Evolutionary conservation across 1,140 invertebrate species (phyloP), one percentile per base, ranked within the genome.

Genomic region (Drosophila murphyi): DNA sequence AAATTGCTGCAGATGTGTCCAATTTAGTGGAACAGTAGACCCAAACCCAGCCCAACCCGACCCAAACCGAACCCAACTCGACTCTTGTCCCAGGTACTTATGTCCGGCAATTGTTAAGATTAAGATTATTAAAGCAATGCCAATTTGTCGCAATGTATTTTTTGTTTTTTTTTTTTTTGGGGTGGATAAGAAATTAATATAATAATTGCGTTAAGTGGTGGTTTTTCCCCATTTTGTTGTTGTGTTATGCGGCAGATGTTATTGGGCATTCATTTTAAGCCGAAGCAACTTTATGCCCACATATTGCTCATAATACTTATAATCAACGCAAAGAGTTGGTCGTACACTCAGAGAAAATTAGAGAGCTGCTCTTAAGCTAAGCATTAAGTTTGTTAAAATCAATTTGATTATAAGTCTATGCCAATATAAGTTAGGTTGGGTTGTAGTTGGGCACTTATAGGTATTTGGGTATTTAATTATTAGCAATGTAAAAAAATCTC

Each of bases 151-250:
- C 45, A n/a, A 29, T 50, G 45, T 43, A 45, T 47, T 65, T 39
- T 37, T 48, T 20, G 20, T 20, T 57, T 39, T n/a, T 7, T 31
- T 59, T 48, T 57, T 47, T 57, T 12, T 32, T 41, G 50, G 57
- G 63, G 54, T 50, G 73, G 60, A 69, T 61, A 73, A 59, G 78
- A 82, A 86, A 86, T 86, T 86, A 86, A 87, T 86, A 77, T 81
- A 88, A 86, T 86, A 86, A 86, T 86, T 86, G 83, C 69, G 76
- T 80, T 88, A 86, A 86, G 82, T 87, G 82, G 78, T 86, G 86
- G 82, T 85, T 72, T 63, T 69, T 50, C 50, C 67, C 59, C 64
- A 74, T 78, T 72, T 67, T 47, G 47, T 50, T 57, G 60, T 54
- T 50, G 54, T 56, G 57, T 48, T 60, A 48, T 47, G 35, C 20